A percentile compares a stretch with the other conserved stretches of the same genome.
These are phyloP conservation scores for Geotrupes spiniger DNA, from an alignment of 2,888 invertebrate species.

Conservation along the genomic window DNA sequence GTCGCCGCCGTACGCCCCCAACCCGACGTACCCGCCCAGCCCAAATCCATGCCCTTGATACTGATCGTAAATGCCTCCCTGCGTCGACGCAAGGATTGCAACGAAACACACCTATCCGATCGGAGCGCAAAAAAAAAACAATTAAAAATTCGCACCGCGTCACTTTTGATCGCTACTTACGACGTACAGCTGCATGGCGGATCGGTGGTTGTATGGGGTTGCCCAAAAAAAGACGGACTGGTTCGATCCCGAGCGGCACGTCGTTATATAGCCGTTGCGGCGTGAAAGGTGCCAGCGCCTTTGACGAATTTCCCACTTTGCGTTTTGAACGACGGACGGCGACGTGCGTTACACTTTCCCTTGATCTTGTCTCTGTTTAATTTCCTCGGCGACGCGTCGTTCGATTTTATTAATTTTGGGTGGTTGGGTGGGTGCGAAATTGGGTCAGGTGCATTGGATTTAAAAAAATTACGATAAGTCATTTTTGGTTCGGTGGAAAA, in stretches of 20 bases:
- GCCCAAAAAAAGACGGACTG: background rate
- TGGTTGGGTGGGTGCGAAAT: too few species aligned
- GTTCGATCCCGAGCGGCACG: conserved; percentile 5
- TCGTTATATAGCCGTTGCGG: conserved; percentile 35
- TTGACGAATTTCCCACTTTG: conserved; percentile 22
- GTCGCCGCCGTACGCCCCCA: conserved; percentile 26
- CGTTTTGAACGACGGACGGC: conserved; percentile 4
- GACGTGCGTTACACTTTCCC: conserved; percentile 32
- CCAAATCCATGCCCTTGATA: conserved; percentile 32
- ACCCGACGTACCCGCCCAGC: conserved; percentile 25
- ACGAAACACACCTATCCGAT: conserved; percentile 37
- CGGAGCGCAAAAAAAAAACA: background rate
- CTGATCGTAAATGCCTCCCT: conserved; percentile 40
- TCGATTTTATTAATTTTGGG: too few species aligned
- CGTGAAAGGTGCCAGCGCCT: conserved; percentile 37
- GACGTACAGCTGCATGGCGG: conserved; percentile 36
- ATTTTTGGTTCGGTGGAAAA: too few species aligned
- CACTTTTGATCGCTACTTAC: conserved; percentile 34
- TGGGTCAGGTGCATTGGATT: too few species aligned
- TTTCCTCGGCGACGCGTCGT: too few species aligned
- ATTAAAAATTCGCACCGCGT: background rate
- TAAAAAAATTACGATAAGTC: too few species aligned
- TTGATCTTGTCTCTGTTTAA: conserved; percentile 30
- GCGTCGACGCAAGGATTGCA: conserved; percentile 41
- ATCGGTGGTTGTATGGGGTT: background rate